Percentiles rank a stretch among this genome's conserved stretches.
These are phyloP conservation scores for Monoplex corrugatus DNA, from an alignment of 2,888 invertebrate species.

Conservation along the genomic window DNA sequence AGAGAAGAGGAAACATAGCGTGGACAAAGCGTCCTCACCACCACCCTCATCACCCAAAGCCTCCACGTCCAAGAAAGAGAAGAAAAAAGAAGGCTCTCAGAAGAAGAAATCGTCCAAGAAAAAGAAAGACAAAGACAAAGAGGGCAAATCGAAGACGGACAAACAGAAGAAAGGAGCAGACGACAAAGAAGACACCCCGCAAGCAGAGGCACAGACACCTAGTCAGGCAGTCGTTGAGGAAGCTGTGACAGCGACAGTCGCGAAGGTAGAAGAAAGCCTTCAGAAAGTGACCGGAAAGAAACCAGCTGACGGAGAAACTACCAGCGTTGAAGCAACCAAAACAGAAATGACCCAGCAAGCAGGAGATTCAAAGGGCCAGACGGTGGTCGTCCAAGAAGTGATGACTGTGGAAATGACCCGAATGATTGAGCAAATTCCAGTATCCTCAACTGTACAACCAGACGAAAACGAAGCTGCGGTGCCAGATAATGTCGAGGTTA, in stretches of 20 bases:
- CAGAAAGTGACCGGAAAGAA: neutral
- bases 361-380: neutral
- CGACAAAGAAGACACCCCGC: neutral
- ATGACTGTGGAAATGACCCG: neutral
- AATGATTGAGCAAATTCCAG: neutral
- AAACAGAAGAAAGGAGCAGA: constrained; percentile 13
- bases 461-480: neutral
- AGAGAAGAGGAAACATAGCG: neutral
- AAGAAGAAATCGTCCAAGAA: constrained; percentile 46
- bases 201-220: neutral
- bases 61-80: constrained; percentile 21
- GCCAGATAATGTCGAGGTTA: neutral
- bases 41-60: neutral
- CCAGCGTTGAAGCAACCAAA: neutral
- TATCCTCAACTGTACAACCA: neutral
- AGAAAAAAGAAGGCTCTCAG: constrained; percentile 35
- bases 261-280: neutral
- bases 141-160: constrained; percentile 9
- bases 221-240: neutral
- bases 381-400: neutral
- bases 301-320: neutral
- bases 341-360: neutral
- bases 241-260: neutral
- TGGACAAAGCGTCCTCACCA: neutral
- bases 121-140: constrained; percentile 39